Percentiles rank a stretch among this genome's conserved stretches.
Conservation (phyloP, 2,113 vertebrate genomes). For the Hyperopisus bebe region DNA sequence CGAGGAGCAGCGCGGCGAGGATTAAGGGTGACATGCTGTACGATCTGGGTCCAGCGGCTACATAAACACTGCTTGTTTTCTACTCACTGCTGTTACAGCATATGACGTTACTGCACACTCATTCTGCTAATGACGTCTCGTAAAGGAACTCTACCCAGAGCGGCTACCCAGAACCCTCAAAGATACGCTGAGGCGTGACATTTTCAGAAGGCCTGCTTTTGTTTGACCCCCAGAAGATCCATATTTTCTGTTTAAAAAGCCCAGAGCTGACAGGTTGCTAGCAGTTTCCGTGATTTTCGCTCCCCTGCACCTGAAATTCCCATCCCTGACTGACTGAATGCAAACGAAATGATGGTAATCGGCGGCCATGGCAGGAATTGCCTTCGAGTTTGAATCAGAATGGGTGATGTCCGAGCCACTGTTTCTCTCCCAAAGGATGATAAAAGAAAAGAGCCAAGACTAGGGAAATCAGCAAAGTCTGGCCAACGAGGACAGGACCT, state of each 20-base stretch:
- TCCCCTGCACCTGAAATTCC: not conserved
- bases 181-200: not conserved
- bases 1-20: not conserved
- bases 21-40: not conserved
- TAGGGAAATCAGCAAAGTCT: slow-evolving; percentile 23
- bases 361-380: slow-evolving; percentile 37
- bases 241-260: not conserved
- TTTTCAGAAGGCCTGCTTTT: not conserved
- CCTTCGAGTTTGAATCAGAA: slow-evolving; percentile 44
- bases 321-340: not conserved
- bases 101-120: not conserved
- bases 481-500: slow-evolving; percentile 24
- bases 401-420: slow-evolving; percentile 47
- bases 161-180: not conserved
- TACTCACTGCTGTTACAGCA: not conserved
- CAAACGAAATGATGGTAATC: slow-evolving; percentile 35
- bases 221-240: not conserved
- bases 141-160: not conserved
- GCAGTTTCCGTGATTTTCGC: not conserved
- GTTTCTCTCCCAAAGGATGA: slow-evolving; percentile 31
- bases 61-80: not conserved
- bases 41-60: not conserved
- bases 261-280: not conserved
- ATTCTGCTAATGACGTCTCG: not conserved
- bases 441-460: not conserved